Evolutionary conservation across 1,140 invertebrate species (phyloP).

Genomic region (Neocloeon triangulifer): DNA sequence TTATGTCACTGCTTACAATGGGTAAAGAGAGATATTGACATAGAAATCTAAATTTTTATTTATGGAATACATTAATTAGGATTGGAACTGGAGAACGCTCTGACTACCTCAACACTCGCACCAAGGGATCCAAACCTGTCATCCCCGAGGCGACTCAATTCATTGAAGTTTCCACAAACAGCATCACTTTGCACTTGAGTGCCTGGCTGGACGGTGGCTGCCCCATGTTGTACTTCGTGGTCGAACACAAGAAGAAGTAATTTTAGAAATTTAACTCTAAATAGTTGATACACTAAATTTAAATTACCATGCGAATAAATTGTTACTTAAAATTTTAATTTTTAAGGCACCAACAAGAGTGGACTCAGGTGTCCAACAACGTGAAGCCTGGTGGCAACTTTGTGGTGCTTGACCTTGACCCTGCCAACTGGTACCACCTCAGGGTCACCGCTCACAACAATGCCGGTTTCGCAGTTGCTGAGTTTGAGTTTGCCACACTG

Average conservation of each 20-base stretch:
- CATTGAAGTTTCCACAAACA: constrained; percentile 77
- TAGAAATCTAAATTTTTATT: too few species aligned
- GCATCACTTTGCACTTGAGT: constrained; percentile 70
- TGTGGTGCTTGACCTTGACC: constrained; percentile 72
- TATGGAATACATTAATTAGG: too few species aligned
- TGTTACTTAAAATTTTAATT: too few species aligned
- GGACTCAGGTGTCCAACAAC: constrained; percentile 82
- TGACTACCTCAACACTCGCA: constrained; percentile 63
- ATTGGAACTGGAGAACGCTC: constrained; percentile 76
- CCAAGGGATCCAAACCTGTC: constrained; percentile 73
- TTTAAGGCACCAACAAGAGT: constrained; percentile 33
- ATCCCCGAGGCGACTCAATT: constrained; percentile 71
- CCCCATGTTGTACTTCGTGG: constrained; percentile 86
- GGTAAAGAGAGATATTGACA: constrained; percentile 29
- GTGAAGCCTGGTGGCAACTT: constrained; percentile 78
- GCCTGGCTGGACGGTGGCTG: constrained; percentile 90
- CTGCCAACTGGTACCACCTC: constrained; percentile 79
- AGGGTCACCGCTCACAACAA: constrained; percentile 88
- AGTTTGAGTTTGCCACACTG: constrained; percentile 86
- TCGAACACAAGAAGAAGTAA: constrained; percentile 86
- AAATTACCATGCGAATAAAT: not conserved
- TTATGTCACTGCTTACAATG: constrained; percentile 75
- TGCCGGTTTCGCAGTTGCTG: constrained; percentile 79
- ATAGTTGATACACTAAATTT: not conserved
- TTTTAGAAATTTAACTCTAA: constrained; percentile 8